Evolutionary conservation across 2,113 vertebrate genomes (phyloP).

Genomic region (Echinops telfairi): DNA sequence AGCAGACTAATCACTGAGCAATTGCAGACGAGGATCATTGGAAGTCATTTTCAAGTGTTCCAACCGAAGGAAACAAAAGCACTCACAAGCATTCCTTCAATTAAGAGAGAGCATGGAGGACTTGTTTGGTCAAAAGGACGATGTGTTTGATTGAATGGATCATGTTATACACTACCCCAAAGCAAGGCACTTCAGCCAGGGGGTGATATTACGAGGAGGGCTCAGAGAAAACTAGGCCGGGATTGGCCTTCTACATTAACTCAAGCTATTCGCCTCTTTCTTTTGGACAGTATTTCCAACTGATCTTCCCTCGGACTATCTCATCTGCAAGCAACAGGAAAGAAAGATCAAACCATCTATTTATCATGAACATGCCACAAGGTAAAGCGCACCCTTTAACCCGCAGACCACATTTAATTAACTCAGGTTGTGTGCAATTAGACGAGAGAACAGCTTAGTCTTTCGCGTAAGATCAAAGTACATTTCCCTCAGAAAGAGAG

Average conservation of each 20-base stretch:
- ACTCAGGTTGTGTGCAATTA: conserved; percentile 18
- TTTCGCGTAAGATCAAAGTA: not conserved
- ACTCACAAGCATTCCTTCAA: not conserved
- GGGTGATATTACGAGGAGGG: not conserved
- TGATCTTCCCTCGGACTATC: not conserved
- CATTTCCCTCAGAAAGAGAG: conserved; percentile 44
- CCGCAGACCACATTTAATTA: not conserved
- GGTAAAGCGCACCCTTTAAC: not conserved
- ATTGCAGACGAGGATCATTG: not conserved
- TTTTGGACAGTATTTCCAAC: not conserved
- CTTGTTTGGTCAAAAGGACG: not conserved
- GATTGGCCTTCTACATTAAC: not conserved
- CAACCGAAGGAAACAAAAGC: not conserved
- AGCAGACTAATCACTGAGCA: not conserved
- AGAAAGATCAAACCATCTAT: conserved; percentile 25
- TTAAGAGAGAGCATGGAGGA: not conserved
- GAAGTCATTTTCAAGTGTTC: not conserved
- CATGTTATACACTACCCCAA: not conserved
- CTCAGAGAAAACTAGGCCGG: not conserved
- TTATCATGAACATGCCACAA: conserved; percentile 14
- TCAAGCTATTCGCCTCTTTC: not conserved
- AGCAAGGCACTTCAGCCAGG: not conserved
- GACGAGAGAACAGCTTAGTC: conserved; percentile 7
- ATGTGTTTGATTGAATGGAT: not conserved
- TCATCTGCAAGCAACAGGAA: not conserved